phyloP scores from a whole-genome alignment of 2,888 invertebrate genomes.

The Crocallis elinguaria region DNA sequence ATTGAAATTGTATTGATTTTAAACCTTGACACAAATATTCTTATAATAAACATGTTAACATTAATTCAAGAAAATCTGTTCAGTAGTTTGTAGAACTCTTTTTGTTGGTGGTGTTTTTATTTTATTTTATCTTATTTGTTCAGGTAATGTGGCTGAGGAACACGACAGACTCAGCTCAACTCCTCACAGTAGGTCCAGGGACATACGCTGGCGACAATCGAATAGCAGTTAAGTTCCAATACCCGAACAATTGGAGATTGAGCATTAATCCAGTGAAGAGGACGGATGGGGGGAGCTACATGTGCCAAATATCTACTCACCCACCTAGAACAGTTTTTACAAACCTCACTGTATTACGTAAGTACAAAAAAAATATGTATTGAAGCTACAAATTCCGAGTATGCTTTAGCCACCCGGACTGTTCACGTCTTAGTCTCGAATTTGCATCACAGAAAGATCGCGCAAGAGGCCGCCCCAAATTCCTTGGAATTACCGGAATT shows the following conservation, averaged over 20 bases:
- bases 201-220: conserved; percentile 87
- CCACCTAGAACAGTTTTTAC: conserved; percentile 91
- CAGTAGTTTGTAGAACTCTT: background rate
- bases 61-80: no score
- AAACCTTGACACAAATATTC: no score
- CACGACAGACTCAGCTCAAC: conserved; percentile 86
- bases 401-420: no score
- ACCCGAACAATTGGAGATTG: conserved; percentile 89
- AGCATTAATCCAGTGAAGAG: conserved; percentile 89
- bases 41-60: no score
- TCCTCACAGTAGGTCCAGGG: conserved; percentile 87
- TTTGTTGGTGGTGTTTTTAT: no score
- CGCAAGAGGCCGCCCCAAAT: no score
- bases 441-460: no score
- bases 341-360: conserved; percentile 90
- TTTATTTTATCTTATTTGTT: no score
- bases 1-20: no score
- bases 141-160: conserved; percentile 89
- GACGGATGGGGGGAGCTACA: conserved; percentile 89
- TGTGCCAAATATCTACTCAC: conserved; percentile 93
- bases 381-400: no score
- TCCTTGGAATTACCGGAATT: no score
- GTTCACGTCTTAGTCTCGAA: no score
- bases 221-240: conserved; percentile 87
- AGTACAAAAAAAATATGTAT: conserved; percentile 51